phyloP scores from a whole-genome alignment of 2,888 invertebrate genomes.

The Carabus problematicus region DNA sequence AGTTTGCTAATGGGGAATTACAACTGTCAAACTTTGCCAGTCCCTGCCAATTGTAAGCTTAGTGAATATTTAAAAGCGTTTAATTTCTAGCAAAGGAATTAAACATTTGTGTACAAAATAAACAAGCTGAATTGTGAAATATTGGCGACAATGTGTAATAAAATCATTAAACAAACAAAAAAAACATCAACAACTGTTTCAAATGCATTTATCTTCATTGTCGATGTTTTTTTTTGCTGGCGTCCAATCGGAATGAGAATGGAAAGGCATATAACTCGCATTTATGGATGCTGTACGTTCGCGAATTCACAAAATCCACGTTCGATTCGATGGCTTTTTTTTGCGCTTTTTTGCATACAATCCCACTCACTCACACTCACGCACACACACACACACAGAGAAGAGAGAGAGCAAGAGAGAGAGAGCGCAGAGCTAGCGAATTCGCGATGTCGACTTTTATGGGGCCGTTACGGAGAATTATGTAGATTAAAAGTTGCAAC shows the following conservation, averaged over 20 bases:
- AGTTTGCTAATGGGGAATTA: slow-evolving; percentile 3
- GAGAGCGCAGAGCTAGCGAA: too few relatives aligned
- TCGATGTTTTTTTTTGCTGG: neutral
- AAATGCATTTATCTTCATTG: too few relatives aligned
- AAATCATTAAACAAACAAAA: slow-evolving; percentile 16
- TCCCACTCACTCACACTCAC: slow-evolving; percentile 14
- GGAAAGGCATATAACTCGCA: slow-evolving; percentile 22
- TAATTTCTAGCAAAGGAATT: too few relatives aligned
- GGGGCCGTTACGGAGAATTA: slow-evolving; percentile 52
- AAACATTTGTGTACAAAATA: slow-evolving; percentile 6
- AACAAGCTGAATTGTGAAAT: slow-evolving; percentile 7
- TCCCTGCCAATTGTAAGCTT: too few relatives aligned
- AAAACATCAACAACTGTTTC: slow-evolving; percentile 25
- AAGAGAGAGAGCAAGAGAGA: too few relatives aligned
- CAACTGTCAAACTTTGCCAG: neutral
- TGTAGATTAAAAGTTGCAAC: slow-evolving; percentile 56
- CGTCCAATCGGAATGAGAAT: neutral
- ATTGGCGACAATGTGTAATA: slow-evolving; percentile 21
- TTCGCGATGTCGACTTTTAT: slow-evolving; percentile 51
- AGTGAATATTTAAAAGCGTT: too few relatives aligned
- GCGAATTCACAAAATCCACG: slow-evolving; percentile 30
- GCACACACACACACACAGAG: neutral
- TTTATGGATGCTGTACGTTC: slow-evolving; percentile 33
- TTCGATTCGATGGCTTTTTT: slow-evolving; percentile 22
- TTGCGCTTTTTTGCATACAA: slow-evolving; percentile 43